Evolutionary conservation across 2,797 vertebrate genomes (phyloP).

Genomic region (Philypnodon macrostomus): DNA sequence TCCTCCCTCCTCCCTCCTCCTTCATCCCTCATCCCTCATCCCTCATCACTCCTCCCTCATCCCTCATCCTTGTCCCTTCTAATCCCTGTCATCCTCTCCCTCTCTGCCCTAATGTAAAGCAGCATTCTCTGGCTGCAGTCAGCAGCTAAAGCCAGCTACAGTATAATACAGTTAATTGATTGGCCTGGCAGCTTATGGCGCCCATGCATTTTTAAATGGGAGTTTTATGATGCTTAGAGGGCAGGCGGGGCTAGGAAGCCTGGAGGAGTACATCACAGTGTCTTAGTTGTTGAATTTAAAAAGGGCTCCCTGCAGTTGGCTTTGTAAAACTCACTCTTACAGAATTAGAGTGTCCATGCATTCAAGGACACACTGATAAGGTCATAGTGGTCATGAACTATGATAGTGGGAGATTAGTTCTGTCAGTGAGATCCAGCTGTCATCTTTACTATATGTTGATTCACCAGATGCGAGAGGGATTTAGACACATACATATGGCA

Average conservation of each 20-base stretch:
- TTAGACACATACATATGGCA: slow-evolving; percentile 5
- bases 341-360: background rate
- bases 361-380: background rate
- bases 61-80: background rate
- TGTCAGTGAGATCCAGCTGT: slow-evolving; percentile 37
- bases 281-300: background rate
- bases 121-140: slow-evolving; percentile 55
- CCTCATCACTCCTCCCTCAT: no score
- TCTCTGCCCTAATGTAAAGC: slow-evolving; percentile 51
- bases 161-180: slow-evolving; percentile 62
- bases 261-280: slow-evolving; percentile 1
- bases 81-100: slow-evolving; percentile 2
- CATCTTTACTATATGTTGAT: slow-evolving; percentile 13
- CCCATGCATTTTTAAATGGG: slow-evolving; percentile 70
- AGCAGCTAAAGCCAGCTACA: slow-evolving; percentile 52
- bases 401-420: slow-evolving; percentile 9
- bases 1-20: no score
- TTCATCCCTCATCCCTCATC: no score
- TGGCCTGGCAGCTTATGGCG: slow-evolving; percentile 61
- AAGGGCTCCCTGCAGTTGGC: background rate
- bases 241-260: slow-evolving; percentile 21
- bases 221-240: slow-evolving; percentile 61
- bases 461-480: slow-evolving; percentile 30
- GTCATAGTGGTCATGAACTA: slow-evolving; percentile 12
- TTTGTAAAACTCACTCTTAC: background rate